These are phyloP conservation scores for Guaruba guarouba DNA, from an alignment of 2,113 vertebrate genomes.

Conservation along the genomic window DNA sequence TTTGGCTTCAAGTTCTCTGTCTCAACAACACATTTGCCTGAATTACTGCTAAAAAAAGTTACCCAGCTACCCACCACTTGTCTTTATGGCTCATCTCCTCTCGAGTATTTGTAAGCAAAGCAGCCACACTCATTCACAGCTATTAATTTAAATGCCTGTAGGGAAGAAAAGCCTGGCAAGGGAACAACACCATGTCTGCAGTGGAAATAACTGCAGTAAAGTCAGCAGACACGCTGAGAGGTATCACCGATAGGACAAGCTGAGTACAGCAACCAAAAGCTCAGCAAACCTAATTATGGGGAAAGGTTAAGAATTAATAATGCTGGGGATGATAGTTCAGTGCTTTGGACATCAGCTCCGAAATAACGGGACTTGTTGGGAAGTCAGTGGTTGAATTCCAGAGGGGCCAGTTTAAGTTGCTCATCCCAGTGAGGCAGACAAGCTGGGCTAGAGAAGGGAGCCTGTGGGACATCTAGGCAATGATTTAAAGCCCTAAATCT, in stretches of 20 bases:
- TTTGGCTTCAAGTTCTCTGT: not conserved
- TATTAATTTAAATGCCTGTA: not conserved
- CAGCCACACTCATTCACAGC: not conserved
- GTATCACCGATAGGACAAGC: not conserved
- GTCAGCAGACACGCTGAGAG: not conserved
- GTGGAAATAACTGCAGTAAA: not conserved
- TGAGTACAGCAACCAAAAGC: not conserved
- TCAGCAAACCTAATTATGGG: not conserved
- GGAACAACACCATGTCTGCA: rapidly evolving
- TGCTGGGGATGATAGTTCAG: not conserved
- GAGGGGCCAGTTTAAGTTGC: not conserved
- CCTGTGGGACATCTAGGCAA: not conserved
- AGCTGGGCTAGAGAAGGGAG: not conserved
- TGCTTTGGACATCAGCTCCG: not conserved
- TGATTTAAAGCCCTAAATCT: not conserved
- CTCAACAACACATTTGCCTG: not conserved
- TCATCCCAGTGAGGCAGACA: not conserved
- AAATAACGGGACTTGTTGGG: not conserved
- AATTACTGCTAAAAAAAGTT: not conserved
- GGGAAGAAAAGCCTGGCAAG: not conserved
- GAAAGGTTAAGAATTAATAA: slow-evolving; percentile 3
- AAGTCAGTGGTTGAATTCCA: not conserved
- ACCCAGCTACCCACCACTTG: not conserved
- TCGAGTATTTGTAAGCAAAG: not conserved
- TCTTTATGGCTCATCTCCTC: not conserved